phyloP scores from a whole-genome alignment of 2,888 invertebrate species.

The Neoitamus cyanurus region DNA sequence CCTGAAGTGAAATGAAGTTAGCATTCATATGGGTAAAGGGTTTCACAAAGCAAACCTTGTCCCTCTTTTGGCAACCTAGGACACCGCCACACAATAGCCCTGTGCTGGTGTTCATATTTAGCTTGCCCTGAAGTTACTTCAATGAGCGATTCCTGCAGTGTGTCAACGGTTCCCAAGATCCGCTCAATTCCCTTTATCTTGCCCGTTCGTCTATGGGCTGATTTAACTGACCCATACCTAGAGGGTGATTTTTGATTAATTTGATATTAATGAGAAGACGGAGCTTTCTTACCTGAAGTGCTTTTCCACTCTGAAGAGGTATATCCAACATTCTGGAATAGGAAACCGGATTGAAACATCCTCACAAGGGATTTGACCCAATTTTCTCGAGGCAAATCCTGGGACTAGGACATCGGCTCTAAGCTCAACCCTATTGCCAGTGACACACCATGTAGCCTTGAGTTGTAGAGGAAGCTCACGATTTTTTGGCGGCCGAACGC shows the following conservation, averaged over 20 bases:
- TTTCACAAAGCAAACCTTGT: conserved; percentile 85
- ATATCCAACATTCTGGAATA: conserved; percentile 99
- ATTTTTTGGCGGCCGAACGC: conserved; percentile 94
- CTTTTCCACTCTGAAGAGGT: conserved; percentile 97
- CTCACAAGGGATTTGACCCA: conserved; percentile 96
- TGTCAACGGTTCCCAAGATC: conserved; percentile 90
- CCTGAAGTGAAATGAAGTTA: conserved; percentile 69
- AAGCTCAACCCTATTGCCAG: conserved; percentile 92
- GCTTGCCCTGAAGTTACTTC: conserved; percentile 97
- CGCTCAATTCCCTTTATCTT: conserved; percentile 94
- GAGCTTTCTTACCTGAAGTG: conserved; percentile 75
- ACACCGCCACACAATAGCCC: conserved; percentile 98
- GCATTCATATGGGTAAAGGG: too few relatives aligned
- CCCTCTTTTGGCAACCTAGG: conserved; percentile 97
- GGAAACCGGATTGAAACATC: conserved; percentile 97
- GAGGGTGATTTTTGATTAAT: too few relatives aligned
- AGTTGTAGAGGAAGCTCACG: conserved; percentile 96
- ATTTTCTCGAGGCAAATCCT: conserved; percentile 94
- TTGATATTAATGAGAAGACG: neutral
- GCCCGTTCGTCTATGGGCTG: conserved; percentile 87
- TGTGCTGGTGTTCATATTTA: conserved; percentile 98
- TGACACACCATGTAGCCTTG: conserved; percentile 88
- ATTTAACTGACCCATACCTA: conserved; percentile 96
- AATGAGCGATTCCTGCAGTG: conserved; percentile 89
- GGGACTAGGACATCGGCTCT: conserved; percentile 96